Evolutionary conservation across 2,113 vertebrate genomes (phyloP).

Genomic region (Danionella cerebrum): DNA sequence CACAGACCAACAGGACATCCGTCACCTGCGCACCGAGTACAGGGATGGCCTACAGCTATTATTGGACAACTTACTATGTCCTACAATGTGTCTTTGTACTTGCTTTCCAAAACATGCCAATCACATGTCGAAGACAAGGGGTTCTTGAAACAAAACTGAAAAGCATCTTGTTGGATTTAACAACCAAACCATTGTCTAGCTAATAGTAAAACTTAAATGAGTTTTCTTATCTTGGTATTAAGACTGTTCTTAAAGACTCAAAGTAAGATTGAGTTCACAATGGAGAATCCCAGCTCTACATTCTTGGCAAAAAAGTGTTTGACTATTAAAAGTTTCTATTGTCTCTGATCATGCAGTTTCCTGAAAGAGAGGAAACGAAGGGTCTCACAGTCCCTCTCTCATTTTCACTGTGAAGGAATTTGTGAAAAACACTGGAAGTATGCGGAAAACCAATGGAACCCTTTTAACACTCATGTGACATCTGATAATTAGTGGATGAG

Average conservation of each 20-base stretch:
- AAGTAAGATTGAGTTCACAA: not conserved
- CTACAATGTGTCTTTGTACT: conserved; percentile 27
- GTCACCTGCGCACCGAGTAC: conserved; percentile 43
- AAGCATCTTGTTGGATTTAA: conserved; percentile 11
- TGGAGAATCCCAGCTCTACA: conserved; percentile 32
- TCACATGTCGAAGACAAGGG: conserved; percentile 19
- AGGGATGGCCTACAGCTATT: conserved; percentile 33
- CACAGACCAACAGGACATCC: conserved; percentile 44
- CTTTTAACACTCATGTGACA: not conserved
- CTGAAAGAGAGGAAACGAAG: conserved; percentile 23
- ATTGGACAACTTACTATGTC: conserved; percentile 41
- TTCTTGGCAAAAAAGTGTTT: conserved; percentile 39
- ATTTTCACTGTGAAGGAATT: conserved; percentile 18
- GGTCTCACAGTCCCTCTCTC: not conserved
- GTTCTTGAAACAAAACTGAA: conserved; percentile 15
- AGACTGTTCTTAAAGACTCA: not conserved
- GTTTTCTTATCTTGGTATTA: too few species aligned
- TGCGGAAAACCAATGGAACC: not conserved
- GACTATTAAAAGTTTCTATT: conserved; percentile 40
- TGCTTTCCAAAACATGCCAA: conserved; percentile 38
- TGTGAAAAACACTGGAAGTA: not conserved
- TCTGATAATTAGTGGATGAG: not conserved
- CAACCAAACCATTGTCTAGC: not conserved
- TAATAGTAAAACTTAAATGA: not conserved
- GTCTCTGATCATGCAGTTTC: conserved; percentile 32